These are phyloP conservation scores for Drosophila watanabei DNA, from an alignment of 1,140 invertebrate species.

Conservation along the genomic window DNA sequence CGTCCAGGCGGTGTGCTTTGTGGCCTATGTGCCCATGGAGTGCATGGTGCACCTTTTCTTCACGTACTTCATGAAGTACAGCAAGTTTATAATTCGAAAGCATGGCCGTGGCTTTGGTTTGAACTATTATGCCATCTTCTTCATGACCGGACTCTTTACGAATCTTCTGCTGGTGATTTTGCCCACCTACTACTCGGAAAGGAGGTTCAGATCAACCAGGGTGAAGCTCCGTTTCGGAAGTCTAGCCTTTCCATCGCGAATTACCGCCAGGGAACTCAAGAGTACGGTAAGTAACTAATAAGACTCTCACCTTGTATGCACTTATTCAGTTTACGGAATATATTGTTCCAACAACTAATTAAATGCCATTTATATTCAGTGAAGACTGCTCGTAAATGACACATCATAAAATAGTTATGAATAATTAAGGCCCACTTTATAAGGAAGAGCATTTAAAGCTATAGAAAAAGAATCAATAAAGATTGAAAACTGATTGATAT, in stretches of 20 bases:
- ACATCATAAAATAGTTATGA: conserved; percentile 33
- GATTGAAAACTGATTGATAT: conserved; percentile 8
- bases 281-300: conserved; percentile 40
- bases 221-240: neutral
- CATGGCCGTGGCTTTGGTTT: neutral
- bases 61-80: conserved; percentile 56
- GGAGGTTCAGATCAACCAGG: conserved; percentile 17
- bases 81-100: conserved; percentile 42
- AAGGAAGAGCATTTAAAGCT: neutral
- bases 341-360: neutral
- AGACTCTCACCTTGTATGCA: neutral
- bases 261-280: conserved; percentile 25
- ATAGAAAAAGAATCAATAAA: conserved; percentile 5
- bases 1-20: conserved; percentile 50
- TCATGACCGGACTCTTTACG: conserved; percentile 15
- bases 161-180: conserved; percentile 52
- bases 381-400: conserved; percentile 16
- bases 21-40: conserved; percentile 46
- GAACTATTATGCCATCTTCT: conserved; percentile 21
- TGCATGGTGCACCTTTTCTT: conserved; percentile 54
- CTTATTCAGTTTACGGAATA: neutral
- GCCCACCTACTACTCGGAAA: conserved; percentile 35
- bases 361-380: conserved; percentile 11
- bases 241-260: conserved; percentile 12
- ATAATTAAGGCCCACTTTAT: conserved; percentile 11